Base-by-base conservation (phyloP, 2,888 invertebrate species). In the Cephus pygmeus region DNA sequence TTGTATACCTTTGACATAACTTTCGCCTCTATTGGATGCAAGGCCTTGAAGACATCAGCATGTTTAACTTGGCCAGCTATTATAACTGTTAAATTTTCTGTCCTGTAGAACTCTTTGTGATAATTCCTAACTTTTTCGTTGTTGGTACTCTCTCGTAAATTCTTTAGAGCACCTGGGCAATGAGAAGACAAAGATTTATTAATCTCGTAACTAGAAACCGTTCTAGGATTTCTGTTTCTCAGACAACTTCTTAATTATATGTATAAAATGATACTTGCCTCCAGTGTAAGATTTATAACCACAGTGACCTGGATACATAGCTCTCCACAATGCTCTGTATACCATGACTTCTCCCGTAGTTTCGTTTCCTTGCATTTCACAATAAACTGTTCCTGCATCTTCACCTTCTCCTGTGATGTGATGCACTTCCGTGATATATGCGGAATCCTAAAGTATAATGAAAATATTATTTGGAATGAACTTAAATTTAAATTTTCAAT, bases 361-460 rank as follows among this genome's bases (percentile, higher is more conserved):
- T 90, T 97, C 97, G 40, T 94, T 90, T 0, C 96, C 97, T 91
- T 97, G 98, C 96, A 98, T 98, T 92, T 98, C 98, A 91, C 97
- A 97, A 90, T 98, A 98, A n/a, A 98, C 98, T 23, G 98, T 97
- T 31, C 98, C 98, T 15, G 96, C 97, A 93, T 98, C 96, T 83
- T 96, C 95, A 0, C 98, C 98, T 80, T 96, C 95, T 0, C 95
- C 96, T 86, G 96, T 97, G 81, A 98, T 93, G 90, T 98, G 98
- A 91, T 98, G 97, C 0, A 98, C 98, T 92, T 98, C 98, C 0
- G 98, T 98, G 36, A 95, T 92, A 89, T 95, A 98, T 3, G 95
- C 97, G 82, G 96, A 93, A 83, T 97, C 96, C 95, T 95, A 86
- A 79, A 86, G 81, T 75, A 12, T 0, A 36, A 36, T 12, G 12